These are phyloP conservation scores for Polypterus senegalus DNA, from an alignment of 2,113 vertebrate species.

Conservation along the genomic window DNA sequence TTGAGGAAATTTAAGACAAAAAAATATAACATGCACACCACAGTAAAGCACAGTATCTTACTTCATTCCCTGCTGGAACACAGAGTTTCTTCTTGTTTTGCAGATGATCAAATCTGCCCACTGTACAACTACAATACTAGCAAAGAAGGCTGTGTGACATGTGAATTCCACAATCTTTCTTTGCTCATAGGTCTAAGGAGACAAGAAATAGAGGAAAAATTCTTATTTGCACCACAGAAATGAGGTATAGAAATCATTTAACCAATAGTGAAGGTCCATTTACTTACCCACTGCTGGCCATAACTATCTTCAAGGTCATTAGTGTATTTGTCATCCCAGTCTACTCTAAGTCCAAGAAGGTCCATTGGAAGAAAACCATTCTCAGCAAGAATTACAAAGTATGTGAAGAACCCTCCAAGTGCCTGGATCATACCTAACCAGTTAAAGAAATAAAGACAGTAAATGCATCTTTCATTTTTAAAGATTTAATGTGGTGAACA, in stretches of 20 bases:
- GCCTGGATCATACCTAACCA: conserved; percentile 74
- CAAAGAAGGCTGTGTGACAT: conserved; percentile 74
- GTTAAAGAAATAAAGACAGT: too few relatives aligned
- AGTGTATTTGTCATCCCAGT: conserved; percentile 64
- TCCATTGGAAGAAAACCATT: conserved; percentile 57
- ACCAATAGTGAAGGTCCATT: neutral
- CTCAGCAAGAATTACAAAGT: conserved; percentile 66
- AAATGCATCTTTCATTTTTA: too few relatives aligned
- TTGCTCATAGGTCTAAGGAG: conserved; percentile 65
- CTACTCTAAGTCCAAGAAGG: conserved; percentile 55
- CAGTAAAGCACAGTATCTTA: conserved; percentile 28
- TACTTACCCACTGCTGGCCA: conserved; percentile 66
- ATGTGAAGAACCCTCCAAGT: conserved; percentile 69
- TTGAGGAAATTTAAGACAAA: too few relatives aligned
- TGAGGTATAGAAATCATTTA: neutral
- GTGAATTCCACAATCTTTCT: conserved; percentile 79
- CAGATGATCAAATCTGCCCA: conserved; percentile 78
- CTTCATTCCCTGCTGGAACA: conserved; percentile 84
- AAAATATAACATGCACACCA: neutral
- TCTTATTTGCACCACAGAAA: neutral
- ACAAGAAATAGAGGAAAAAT: neutral
- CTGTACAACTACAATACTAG: conserved; percentile 75
- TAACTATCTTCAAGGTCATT: conserved; percentile 72
- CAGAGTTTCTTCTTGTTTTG: conserved; percentile 73
- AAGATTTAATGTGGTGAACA: too few relatives aligned